Evolutionary conservation across 2,888 invertebrate species (phyloP).

Genomic region (Agonopterix arenella): DNA sequence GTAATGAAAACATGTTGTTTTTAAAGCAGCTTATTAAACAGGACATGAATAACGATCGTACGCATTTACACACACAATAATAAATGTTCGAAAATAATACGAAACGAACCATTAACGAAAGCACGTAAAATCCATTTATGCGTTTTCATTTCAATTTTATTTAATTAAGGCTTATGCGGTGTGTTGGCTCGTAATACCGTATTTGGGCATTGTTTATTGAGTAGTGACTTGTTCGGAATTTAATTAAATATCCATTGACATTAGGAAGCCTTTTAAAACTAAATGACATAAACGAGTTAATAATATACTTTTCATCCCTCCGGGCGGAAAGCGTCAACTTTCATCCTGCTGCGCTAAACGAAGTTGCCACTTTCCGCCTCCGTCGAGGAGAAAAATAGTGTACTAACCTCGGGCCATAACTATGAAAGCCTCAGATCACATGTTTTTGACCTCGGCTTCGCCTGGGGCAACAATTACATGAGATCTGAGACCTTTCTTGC

Average conservation of each 20-base stretch:
- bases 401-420: too few relatives aligned
- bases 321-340: too few relatives aligned
- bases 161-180: slow-evolving; percentile 70
- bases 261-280: neutral
- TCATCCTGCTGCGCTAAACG: too few relatives aligned
- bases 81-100: slow-evolving; percentile 71
- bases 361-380: too few relatives aligned
- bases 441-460: too few relatives aligned
- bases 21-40: slow-evolving; percentile 71
- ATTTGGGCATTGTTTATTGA: slow-evolving; percentile 35
- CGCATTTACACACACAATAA: slow-evolving; percentile 62
- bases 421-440: too few relatives aligned
- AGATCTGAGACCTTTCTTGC: too few relatives aligned
- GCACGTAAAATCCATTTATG: slow-evolving; percentile 75
- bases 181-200: slow-evolving; percentile 37
- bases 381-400: too few relatives aligned
- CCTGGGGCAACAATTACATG: too few relatives aligned
- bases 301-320: too few relatives aligned
- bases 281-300: too few relatives aligned
- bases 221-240: slow-evolving; percentile 9
- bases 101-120: slow-evolving; percentile 68
- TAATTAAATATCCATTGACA: slow-evolving; percentile 1
- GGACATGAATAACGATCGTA: slow-evolving; percentile 64
- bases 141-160: slow-evolving; percentile 75
- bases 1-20: slow-evolving; percentile 73